These are phyloP conservation scores for Neolamprologus sp. DNA, from an alignment of 2,113 vertebrate species.

Conservation along the genomic window DNA sequence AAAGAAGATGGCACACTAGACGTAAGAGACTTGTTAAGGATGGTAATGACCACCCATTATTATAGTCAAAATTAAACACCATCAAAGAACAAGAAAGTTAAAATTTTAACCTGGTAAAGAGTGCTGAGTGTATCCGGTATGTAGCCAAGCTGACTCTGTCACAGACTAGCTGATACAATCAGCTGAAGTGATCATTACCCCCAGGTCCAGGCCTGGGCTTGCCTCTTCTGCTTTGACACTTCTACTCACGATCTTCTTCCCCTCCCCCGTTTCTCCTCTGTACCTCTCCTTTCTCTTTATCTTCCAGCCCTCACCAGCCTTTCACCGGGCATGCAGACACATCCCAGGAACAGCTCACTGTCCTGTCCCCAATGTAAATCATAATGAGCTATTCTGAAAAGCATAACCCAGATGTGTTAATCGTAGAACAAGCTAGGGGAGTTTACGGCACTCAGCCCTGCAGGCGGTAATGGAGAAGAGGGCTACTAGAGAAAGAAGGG, in stretches of 20 bases:
- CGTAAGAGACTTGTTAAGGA: not conserved
- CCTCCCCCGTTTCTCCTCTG: conserved; percentile 37
- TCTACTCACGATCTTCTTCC: conserved; percentile 32
- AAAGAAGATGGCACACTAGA: not conserved
- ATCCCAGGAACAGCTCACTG: conserved; percentile 1
- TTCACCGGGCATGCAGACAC: conserved; percentile 6
- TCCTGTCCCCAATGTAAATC: not conserved
- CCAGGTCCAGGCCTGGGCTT: conserved; percentile 57
- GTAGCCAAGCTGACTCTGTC: not conserved
- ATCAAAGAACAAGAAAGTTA: not conserved
- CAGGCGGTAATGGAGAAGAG: conserved; percentile 25
- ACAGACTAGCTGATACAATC: conserved; percentile 54
- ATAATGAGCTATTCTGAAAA: conserved; percentile 25
- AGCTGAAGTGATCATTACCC: conserved; percentile 58
- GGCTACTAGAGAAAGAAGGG: conserved; percentile 34
- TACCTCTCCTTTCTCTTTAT: conserved; percentile 4
- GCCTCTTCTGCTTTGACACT: conserved; percentile 60
- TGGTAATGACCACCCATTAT: not conserved
- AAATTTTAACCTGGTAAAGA: not conserved
- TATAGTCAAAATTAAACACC: not conserved
- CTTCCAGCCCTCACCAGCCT: conserved; percentile 24
- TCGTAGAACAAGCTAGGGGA: conserved; percentile 6
- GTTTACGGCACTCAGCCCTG: not conserved
- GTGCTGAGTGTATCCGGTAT: not conserved
- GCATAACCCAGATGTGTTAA: conserved; percentile 32